These are phyloP conservation scores for Recurvirostra avosetta DNA, from an alignment of 2,113 vertebrate genomes.

Conservation along the genomic window DNA sequence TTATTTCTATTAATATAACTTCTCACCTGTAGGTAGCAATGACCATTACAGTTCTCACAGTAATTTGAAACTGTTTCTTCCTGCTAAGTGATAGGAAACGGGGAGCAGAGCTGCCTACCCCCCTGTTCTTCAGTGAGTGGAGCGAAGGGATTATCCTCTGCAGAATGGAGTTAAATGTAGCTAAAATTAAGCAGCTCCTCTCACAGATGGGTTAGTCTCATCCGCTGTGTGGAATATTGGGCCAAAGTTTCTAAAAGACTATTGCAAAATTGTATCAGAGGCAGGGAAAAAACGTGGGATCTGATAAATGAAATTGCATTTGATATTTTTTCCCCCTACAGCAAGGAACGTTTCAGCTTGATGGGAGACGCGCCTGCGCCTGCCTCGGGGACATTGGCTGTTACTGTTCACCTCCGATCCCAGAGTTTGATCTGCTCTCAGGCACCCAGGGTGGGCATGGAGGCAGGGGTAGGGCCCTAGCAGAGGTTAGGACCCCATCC, in stretches of 20 bases:
- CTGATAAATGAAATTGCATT: neutral
- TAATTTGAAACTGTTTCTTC: neutral
- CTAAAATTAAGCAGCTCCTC: neutral
- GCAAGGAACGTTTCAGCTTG: neutral
- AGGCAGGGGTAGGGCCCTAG: neutral
- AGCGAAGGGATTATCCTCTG: neutral
- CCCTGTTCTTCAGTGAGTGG: neutral
- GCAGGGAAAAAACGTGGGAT: rapidly evolving
- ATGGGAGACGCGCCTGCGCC: rapidly evolving
- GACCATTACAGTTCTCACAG: neutral
- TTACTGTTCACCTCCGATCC: neutral
- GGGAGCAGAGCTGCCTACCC: neutral
- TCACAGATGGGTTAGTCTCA: neutral
- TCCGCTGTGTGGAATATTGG: neutral
- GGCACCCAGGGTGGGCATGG: neutral
- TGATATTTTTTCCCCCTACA: neutral
- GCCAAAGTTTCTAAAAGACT: neutral
- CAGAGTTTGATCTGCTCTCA: neutral
- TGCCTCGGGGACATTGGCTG: rapidly evolving
- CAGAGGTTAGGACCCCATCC: neutral
- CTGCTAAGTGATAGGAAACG: neutral
- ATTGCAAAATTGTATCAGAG: neutral
- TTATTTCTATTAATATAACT: neutral
- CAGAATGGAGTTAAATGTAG: neutral
- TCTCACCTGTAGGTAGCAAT: neutral